These are phyloP conservation scores for Bibio marci DNA, from an alignment of 2,888 invertebrate species.

Conservation along the genomic window DNA sequence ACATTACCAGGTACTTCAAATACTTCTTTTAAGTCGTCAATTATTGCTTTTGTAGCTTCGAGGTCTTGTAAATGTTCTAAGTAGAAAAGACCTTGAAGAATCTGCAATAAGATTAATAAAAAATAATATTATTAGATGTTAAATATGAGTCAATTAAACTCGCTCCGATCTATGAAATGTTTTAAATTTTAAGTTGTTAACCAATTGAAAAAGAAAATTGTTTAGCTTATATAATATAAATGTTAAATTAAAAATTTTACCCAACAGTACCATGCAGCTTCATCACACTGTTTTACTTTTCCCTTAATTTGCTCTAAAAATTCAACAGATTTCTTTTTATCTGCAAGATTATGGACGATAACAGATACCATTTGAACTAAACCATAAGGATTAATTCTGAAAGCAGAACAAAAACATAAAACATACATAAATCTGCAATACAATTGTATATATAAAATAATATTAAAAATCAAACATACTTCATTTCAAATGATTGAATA, in stretches of 20 bases:
- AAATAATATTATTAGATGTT: no score
- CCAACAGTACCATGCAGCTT: constrained; percentile 74
- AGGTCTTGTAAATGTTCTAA: constrained; percentile 62
- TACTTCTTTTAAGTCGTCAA: constrained; percentile 69
- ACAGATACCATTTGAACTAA: constrained; percentile 73
- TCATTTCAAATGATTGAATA: constrained; percentile 83
- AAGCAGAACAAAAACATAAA: constrained; percentile 22
- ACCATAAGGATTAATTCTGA: constrained; percentile 88
- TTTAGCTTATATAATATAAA: no score
- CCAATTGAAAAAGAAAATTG: no score
- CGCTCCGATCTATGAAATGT: no score
- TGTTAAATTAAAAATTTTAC: no score
- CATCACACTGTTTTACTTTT: constrained; percentile 70
- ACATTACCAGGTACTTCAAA: constrained; percentile 84
- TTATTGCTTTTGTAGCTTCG: constrained; percentile 64
- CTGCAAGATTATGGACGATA: constrained; percentile 56
- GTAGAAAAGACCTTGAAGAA: constrained; percentile 65
- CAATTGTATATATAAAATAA: no score
- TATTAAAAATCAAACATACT: constrained; percentile 35
- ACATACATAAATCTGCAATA: neutral
- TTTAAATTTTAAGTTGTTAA: no score
- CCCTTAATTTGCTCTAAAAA: constrained; percentile 80
- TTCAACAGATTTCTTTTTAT: constrained; percentile 66
- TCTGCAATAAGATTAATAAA: no score
- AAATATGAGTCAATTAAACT: no score